Percentiles rank a stretch among this genome's conserved stretches.
phyloP scores from a whole-genome alignment of 2,888 invertebrate species.

The Ophion ellenae region DNA sequence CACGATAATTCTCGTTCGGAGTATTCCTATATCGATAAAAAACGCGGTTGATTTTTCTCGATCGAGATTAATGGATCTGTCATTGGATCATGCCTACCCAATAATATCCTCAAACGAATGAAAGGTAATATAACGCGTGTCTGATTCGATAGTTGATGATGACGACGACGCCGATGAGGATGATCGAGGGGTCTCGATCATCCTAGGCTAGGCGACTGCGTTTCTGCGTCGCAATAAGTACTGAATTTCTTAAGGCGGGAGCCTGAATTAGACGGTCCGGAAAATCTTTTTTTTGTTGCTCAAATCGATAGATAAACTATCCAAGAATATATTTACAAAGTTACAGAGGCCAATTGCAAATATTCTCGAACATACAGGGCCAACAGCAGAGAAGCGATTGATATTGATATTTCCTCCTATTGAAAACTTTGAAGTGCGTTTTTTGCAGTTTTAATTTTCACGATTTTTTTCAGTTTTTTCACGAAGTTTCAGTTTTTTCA shows the following conservation, averaged over 20 bases:
- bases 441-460: no score
- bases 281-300: no score
- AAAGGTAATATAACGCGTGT: conserved; percentile 41
- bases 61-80: conserved; percentile 54
- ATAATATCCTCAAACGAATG: conserved; percentile 25
- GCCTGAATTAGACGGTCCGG: no score
- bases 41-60: conserved; percentile 47
- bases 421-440: no score
- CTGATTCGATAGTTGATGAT: conserved; percentile 25
- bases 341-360: no score
- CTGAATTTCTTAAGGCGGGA: not conserved
- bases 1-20: conserved; percentile 55
- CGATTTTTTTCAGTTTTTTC: no score
- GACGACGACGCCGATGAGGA: conserved; percentile 4
- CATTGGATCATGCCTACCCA: conserved; percentile 22
- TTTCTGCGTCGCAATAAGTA: not conserved
- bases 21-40: conserved; percentile 45
- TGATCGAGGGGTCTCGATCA: not conserved
- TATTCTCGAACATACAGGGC: no score
- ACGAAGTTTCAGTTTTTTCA: no score
- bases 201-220: not conserved
- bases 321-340: no score
- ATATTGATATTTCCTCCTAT: no score
- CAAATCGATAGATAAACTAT: no score
- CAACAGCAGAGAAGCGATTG: no score